Percentiles rank a stretch among this genome's conserved stretches.
These are phyloP conservation scores for Microtus montanus DNA, from an alignment of 2,113 vertebrate genomes.

Conservation along the genomic window DNA sequence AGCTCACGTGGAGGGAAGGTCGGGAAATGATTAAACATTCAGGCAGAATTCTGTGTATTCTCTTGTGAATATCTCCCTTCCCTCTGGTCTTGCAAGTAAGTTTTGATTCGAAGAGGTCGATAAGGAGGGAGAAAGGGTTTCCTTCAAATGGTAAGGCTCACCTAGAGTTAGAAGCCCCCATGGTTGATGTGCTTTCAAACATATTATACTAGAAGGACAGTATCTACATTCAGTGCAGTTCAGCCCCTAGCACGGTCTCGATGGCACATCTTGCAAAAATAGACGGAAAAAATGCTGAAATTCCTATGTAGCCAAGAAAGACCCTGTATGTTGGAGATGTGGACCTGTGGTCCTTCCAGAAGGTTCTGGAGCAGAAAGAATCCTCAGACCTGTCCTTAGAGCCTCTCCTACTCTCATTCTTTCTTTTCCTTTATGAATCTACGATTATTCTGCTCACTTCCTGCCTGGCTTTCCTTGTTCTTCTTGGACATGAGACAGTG, in stretches of 20 bases:
- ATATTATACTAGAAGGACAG: neutral
- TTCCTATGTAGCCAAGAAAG: neutral
- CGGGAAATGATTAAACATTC: neutral
- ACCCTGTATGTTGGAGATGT: no score
- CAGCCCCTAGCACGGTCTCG: neutral
- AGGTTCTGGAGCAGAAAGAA: neutral
- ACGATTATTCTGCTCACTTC: neutral
- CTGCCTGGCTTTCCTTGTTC: neutral
- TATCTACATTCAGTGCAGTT: neutral
- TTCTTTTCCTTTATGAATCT: neutral
- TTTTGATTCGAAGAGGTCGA: constrained; percentile 19
- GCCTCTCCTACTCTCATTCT: neutral
- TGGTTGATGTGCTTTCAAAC: neutral
- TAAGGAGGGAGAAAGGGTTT: neutral
- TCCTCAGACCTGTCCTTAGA: neutral
- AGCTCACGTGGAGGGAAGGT: neutral
- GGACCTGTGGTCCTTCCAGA: neutral
- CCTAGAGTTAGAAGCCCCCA: neutral
- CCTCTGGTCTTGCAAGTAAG: neutral
- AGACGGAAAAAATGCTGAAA: neutral
- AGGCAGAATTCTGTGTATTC: neutral
- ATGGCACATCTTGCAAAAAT: neutral
- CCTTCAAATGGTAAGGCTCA: neutral
- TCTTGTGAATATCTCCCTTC: neutral
- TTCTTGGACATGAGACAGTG: neutral